phyloP scores from a whole-genome alignment of 1,140 invertebrate genomes.

The Aphis craccivora region DNA sequence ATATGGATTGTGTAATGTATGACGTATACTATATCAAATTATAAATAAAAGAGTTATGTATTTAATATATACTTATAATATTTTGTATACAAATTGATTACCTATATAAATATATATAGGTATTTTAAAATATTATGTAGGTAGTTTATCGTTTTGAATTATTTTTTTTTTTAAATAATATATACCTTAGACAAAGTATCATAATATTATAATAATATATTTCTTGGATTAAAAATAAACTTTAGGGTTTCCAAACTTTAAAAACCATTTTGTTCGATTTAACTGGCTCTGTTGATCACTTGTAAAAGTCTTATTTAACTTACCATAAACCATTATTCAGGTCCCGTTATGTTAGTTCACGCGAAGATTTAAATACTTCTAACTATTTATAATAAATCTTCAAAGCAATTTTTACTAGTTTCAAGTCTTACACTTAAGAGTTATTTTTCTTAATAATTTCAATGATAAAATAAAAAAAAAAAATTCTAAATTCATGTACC shows the following conservation, averaged over 20 bases:
- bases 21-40: background rate
- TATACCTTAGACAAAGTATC: too few species aligned
- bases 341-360: background rate
- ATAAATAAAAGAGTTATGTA: background rate
- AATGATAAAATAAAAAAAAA: too few species aligned
- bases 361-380: background rate
- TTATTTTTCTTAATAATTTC: too few species aligned
- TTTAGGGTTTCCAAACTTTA: background rate
- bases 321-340: background rate
- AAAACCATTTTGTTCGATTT: background rate
- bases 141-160: background rate
- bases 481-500: too few species aligned
- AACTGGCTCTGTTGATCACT: background rate
- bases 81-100: background rate
- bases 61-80: background rate
- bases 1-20: background rate
- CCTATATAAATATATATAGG: too few species aligned
- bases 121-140: background rate
- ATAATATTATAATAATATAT: background rate
- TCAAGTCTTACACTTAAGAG: too few species aligned
- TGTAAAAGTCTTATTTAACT: background rate
- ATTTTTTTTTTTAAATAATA: background rate
- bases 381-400: background rate
- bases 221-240: background rate
- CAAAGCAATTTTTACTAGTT: background rate